Percentiles rank a stretch among this genome's conserved stretches.
phyloP scores from a whole-genome alignment of 2,888 invertebrate species.

The Mythimna albipuncta region DNA sequence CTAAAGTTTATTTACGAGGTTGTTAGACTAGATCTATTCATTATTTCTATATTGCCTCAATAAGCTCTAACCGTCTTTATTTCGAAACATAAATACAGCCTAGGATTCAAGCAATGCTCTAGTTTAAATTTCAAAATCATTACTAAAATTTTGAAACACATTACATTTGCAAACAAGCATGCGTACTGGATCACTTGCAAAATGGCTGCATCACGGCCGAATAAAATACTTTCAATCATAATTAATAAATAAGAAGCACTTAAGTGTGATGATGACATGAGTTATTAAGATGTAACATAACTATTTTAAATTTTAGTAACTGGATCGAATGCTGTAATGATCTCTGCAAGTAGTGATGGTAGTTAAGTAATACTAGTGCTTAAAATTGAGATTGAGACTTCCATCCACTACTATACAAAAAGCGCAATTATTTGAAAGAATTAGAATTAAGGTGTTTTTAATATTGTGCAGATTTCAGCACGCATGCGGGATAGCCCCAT shows the following conservation, averaged over 20 bases:
- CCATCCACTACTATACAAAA: too few species aligned
- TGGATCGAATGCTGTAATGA: not conserved
- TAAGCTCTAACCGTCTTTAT: slow-evolving; percentile 33
- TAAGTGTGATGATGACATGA: slow-evolving; percentile 26
- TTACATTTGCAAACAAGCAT: slow-evolving; percentile 33
- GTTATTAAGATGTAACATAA: not conserved
- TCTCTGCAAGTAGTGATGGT: not conserved
- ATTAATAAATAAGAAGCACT: slow-evolving; percentile 20
- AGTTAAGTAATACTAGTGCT: not conserved
- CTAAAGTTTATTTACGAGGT: slow-evolving; percentile 6
- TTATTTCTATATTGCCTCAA: slow-evolving; percentile 36
- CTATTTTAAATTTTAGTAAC: slow-evolving; percentile 5
- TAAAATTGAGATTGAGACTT: not conserved
- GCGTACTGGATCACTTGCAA: slow-evolving; percentile 34
- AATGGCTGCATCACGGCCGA: slow-evolving; percentile 15
- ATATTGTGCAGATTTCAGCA: too few species aligned
- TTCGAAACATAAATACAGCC: slow-evolving; percentile 35
- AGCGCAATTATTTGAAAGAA: too few species aligned
- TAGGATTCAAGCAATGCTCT: slow-evolving; percentile 36
- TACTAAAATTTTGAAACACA: slow-evolving; percentile 49
- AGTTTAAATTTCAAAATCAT: slow-evolving; percentile 50
- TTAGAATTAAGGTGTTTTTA: too few species aligned
- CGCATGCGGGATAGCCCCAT: too few species aligned
- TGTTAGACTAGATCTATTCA: slow-evolving; percentile 26
- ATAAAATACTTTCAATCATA: slow-evolving; percentile 17